A percentile compares a stretch with the other conserved stretches of the same genome.
phyloP scores from a whole-genome alignment of 2,888 invertebrate species.

The Cheilosia scutellata region DNA sequence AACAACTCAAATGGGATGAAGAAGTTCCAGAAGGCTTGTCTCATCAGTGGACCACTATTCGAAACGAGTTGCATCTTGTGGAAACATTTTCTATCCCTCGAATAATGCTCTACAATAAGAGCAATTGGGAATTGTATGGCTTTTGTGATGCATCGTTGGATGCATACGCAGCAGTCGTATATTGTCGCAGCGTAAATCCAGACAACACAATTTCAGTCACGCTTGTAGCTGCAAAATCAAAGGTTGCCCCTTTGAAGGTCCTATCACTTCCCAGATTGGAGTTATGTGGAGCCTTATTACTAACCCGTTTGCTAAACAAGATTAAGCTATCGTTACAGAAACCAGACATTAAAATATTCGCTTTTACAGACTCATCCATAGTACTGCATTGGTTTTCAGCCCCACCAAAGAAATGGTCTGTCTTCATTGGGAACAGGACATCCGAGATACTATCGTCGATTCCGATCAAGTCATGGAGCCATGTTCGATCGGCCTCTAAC shows the following conservation, averaged over 20 bases:
- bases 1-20: constrained; percentile 60
- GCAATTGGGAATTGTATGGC: constrained; percentile 14
- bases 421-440: constrained; percentile 40
- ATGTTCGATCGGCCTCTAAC: constrained; percentile 27
- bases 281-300: constrained; percentile 44
- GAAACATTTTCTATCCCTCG: constrained; percentile 35
- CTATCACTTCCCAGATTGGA: constrained; percentile 52
- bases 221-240: constrained; percentile 34
- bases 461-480: not conserved
- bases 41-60: constrained; percentile 14
- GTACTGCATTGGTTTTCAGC: constrained; percentile 32
- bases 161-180: constrained; percentile 1
- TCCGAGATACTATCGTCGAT: constrained; percentile 21
- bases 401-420: constrained; percentile 41
- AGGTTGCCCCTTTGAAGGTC: constrained; percentile 48
- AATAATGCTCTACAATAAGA: not conserved
- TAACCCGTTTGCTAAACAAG: constrained; percentile 40
- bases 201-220: not conserved
- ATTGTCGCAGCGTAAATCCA: constrained; percentile 19
- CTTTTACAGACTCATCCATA: constrained; percentile 22
- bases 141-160: constrained; percentile 53
- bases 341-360: constrained; percentile 36
- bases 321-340: constrained; percentile 25
- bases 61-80: constrained; percentile 18
- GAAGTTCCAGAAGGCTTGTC: constrained; percentile 38